A percentile compares a stretch with the other conserved stretches of the same genome.
These are phyloP conservation scores for Typhlichthys subterraneus DNA, from an alignment of 2,797 vertebrate genomes.

Conservation along the genomic window DNA sequence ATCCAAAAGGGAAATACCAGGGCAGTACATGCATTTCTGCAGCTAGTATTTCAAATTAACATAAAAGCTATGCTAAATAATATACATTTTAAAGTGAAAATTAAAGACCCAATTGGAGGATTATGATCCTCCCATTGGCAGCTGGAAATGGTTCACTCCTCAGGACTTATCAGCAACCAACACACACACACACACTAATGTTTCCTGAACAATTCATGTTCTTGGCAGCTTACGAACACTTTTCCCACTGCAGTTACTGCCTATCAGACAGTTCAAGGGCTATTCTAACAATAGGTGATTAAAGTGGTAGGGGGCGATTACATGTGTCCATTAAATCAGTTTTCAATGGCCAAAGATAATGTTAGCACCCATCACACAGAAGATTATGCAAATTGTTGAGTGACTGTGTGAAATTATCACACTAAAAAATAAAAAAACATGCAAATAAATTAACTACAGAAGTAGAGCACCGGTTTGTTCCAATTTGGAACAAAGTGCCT, in stretches of 20 bases:
- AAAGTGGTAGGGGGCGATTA: neutral
- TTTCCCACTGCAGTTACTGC: constrained; percentile 1
- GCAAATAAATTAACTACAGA: too few relatives aligned
- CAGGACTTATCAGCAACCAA: constrained; percentile 44
- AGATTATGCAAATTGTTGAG: too few relatives aligned
- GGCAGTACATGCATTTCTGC: too few relatives aligned
- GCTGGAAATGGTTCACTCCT: constrained; percentile 25
- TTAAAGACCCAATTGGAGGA: constrained; percentile 6
- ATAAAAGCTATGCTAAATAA: neutral
- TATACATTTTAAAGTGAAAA: constrained; percentile 1
- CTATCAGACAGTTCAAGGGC: neutral
- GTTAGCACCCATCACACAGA: too few relatives aligned
- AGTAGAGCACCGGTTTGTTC: too few relatives aligned
- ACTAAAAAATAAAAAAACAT: too few relatives aligned
- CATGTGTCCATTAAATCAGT: neutral
- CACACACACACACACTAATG: constrained; percentile 28
- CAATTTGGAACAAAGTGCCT: too few relatives aligned
- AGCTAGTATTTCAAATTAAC: neutral
- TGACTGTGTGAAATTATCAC: too few relatives aligned
- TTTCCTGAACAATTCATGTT: constrained; percentile 1
- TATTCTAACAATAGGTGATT: neutral
- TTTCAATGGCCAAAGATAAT: too few relatives aligned
- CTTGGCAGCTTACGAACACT: constrained; percentile 10
- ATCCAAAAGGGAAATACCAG: too few relatives aligned
- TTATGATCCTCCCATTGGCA: constrained; percentile 32